These are phyloP conservation scores for Montipora capricornis DNA, from an alignment of 64 coral and sea anemone species.

Conservation along the genomic window DNA sequence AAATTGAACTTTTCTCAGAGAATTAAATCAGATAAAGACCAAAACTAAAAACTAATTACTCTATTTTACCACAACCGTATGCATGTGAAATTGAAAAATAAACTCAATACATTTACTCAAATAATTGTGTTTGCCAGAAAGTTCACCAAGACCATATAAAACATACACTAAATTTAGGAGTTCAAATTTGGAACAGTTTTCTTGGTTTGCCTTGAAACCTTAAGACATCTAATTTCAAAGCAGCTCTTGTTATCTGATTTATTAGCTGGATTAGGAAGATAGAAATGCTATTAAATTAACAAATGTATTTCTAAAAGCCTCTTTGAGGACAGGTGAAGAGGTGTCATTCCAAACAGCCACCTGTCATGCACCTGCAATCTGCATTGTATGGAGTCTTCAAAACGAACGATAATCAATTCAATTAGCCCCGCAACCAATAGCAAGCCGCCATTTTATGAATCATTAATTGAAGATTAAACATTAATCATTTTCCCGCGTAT, in stretches of 20 bases:
- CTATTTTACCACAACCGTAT: constrained; percentile 39
- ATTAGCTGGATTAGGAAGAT: constrained; percentile 88
- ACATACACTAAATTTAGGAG: constrained; percentile 23
- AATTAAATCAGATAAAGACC: constrained; percentile 78
- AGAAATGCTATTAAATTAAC: constrained; percentile 99
- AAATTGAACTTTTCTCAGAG: constrained; percentile 93
- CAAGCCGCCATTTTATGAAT: constrained; percentile 86
- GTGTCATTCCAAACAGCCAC: constrained; percentile 22
- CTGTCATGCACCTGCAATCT: constrained; percentile 78
- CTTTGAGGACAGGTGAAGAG: constrained; percentile 73
- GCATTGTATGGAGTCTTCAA: constrained; percentile 85
- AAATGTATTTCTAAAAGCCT: constrained; percentile 98
- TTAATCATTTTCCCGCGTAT: constrained; percentile 96
- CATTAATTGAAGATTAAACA: constrained; percentile 98
- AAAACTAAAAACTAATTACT: constrained; percentile 83
- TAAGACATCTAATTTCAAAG: constrained; percentile 33
- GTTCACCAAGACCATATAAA: background rate
- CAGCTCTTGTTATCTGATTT: constrained; percentile 87
- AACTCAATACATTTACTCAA: background rate
- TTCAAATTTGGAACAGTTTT: background rate
- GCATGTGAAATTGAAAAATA: constrained; percentile 56
- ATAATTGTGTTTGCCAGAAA: constrained; percentile 38
- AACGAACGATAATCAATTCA: constrained; percentile 91
- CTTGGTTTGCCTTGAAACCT: background rate
- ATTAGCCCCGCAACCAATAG: constrained; percentile 89